Conservation (phyloP, 2,797 vertebrate genomes). For the Odontamblyopus lacepedii region DNA sequence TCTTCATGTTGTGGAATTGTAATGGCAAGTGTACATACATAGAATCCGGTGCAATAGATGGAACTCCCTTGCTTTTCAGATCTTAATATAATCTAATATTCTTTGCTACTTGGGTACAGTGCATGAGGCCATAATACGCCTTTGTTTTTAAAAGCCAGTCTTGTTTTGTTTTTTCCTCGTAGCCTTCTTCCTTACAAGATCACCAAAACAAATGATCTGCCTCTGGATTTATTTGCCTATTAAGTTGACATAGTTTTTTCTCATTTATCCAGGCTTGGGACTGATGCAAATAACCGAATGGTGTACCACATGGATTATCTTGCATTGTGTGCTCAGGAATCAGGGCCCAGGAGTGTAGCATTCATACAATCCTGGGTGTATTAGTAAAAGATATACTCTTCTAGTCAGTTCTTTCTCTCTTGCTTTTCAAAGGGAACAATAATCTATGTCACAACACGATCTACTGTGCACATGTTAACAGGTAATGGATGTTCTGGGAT, state of each 20-base stretch:
- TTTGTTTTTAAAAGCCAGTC: not conserved
- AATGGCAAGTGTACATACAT: conserved; percentile 61
- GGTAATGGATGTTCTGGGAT: conserved; percentile 33
- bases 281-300: conserved; percentile 16
- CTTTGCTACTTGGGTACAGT: conserved; percentile 45
- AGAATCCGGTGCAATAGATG: conserved; percentile 66
- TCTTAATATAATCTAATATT: conserved; percentile 48
- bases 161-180: not conserved
- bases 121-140: conserved; percentile 14
- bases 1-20: conserved; percentile 54
- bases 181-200: not conserved
- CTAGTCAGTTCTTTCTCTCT: conserved; percentile 47
- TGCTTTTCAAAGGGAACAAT: conserved; percentile 47
- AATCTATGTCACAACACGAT: conserved; percentile 51
- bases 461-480: conserved; percentile 49
- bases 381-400: conserved; percentile 39
- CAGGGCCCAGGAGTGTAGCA: conserved; percentile 40
- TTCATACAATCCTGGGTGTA: conserved; percentile 38
- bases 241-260: not conserved
- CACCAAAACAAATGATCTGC: not conserved
- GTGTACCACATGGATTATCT: conserved; percentile 14
- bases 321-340: conserved; percentile 67
- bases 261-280: not conserved
- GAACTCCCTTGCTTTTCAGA: conserved; percentile 30
- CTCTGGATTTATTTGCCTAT: not conserved